phyloP scores from a whole-genome alignment of 2,797 vertebrate genomes.

The Falco naumanni region DNA sequence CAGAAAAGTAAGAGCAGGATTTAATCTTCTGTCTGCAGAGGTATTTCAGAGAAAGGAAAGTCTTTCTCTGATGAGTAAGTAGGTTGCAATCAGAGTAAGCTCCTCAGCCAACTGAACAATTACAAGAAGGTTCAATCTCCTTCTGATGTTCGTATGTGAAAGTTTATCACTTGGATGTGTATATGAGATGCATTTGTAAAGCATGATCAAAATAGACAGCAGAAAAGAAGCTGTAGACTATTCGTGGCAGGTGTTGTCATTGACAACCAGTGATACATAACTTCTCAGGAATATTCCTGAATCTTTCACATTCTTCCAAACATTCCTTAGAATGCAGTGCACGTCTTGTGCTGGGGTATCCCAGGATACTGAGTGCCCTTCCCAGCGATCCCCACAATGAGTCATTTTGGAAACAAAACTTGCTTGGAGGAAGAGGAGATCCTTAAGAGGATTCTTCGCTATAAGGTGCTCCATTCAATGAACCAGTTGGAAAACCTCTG shows the following conservation, averaged over 20 bases:
- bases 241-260: conserved; percentile 65
- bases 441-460: not conserved
- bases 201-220: conserved; percentile 53
- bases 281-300: conserved; percentile 4
- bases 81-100: conserved; percentile 25
- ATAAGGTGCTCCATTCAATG: not conserved
- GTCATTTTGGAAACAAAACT: not conserved
- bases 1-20: not conserved
- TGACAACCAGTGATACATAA: conserved; percentile 53
- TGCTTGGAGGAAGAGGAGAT: not conserved
- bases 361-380: not conserved
- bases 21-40: not conserved
- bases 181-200: conserved; percentile 52
- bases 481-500: conserved; percentile 14
- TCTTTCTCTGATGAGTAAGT: not conserved
- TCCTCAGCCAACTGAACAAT: not conserved
- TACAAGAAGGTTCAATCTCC: conserved; percentile 34
- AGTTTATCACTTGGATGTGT: conserved; percentile 59
- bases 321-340: not conserved
- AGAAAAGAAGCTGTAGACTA: conserved; percentile 51
- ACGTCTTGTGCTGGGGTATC: not conserved
- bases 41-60: not conserved
- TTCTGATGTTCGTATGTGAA: conserved; percentile 33
- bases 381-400: not conserved
- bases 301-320: not conserved